phyloP scores from a whole-genome alignment of 2,797 vertebrate species.

The Lacerta bilineata region DNA sequence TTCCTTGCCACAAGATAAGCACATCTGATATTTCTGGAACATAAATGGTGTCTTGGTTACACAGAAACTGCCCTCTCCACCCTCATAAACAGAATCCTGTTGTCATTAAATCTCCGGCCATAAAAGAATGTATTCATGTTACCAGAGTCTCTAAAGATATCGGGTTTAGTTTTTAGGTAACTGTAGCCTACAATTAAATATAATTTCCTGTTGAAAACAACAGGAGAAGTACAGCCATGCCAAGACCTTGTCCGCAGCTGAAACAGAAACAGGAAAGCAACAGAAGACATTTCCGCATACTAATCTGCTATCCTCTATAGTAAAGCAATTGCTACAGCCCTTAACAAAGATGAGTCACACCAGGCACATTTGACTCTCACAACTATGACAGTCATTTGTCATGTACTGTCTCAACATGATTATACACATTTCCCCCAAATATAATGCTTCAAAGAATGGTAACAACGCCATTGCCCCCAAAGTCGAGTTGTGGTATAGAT shows the following conservation, averaged over 20 bases:
- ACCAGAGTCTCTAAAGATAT: conserved; percentile 55
- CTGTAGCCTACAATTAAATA: conserved; percentile 72
- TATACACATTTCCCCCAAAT: conserved; percentile 27
- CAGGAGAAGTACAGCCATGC: conserved; percentile 55
- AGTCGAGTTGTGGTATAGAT: conserved; percentile 9
- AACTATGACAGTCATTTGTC: not conserved
- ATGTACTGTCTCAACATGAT: not conserved
- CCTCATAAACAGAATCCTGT: conserved; percentile 63
- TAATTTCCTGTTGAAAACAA: conserved; percentile 70
- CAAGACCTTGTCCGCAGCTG: conserved; percentile 63
- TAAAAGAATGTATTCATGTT: conserved; percentile 63
- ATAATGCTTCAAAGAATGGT: not conserved
- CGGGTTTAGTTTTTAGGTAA: conserved; percentile 65
- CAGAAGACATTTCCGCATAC: conserved; percentile 61
- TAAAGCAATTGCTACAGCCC: conserved; percentile 45
- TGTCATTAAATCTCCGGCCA: conserved; percentile 60
- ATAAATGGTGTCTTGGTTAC: conserved; percentile 56
- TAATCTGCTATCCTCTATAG: conserved; percentile 69
- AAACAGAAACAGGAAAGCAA: conserved; percentile 63
- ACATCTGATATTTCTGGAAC: conserved; percentile 46
- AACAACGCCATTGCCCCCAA: not conserved
- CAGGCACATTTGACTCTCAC: conserved; percentile 36
- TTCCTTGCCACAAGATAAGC: conserved; percentile 42
- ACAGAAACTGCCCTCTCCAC: conserved; percentile 65
- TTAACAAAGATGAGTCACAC: conserved; percentile 49